phyloP scores from a whole-genome alignment of 2,888 invertebrate species.

The Eustalomyia histrio region DNA sequence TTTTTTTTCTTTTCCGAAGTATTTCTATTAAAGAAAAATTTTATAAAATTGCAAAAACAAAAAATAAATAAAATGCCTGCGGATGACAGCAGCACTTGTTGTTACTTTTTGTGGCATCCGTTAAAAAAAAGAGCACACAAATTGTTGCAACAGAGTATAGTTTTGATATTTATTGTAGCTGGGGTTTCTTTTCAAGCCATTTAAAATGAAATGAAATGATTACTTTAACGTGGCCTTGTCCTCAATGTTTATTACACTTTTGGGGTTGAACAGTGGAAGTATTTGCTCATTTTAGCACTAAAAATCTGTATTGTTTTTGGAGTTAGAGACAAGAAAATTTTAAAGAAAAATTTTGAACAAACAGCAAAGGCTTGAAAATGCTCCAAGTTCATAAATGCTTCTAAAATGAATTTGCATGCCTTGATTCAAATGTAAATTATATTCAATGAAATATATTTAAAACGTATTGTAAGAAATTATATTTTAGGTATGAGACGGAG shows the following conservation, averaged over 20 bases:
- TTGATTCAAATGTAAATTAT: too few relatives aligned
- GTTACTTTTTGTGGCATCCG: constrained; percentile 38
- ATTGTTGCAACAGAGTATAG: constrained; percentile 42
- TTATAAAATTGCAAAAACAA: constrained; percentile 41
- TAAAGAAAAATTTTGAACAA: too few relatives aligned
- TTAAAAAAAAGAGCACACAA: constrained; percentile 28
- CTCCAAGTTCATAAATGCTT: too few relatives aligned
- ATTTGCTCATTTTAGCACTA: too few relatives aligned
- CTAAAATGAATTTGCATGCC: too few relatives aligned
- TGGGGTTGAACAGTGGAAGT: too few relatives aligned
- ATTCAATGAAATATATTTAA: too few relatives aligned
- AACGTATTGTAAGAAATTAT: too few relatives aligned
- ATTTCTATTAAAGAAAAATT: constrained; percentile 44
- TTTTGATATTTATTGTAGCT: constrained; percentile 44
- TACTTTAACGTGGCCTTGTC: constrained; percentile 64
- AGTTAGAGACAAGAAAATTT: too few relatives aligned
- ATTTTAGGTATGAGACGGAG: too few relatives aligned
- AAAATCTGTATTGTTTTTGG: too few relatives aligned
- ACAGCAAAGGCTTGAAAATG: too few relatives aligned
- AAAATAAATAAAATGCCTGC: constrained; percentile 55
- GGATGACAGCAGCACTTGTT: constrained; percentile 54
- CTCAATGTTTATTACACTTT: constrained; percentile 55
- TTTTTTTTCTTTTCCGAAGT: constrained; percentile 39
- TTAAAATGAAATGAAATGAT: constrained; percentile 59
- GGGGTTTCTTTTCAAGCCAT: constrained; percentile 49